Evolutionary conservation across 2,888 invertebrate genomes (phyloP), one percentile per base, ranked within the genome.

Genomic region (Frankliniella fusca): DNA sequence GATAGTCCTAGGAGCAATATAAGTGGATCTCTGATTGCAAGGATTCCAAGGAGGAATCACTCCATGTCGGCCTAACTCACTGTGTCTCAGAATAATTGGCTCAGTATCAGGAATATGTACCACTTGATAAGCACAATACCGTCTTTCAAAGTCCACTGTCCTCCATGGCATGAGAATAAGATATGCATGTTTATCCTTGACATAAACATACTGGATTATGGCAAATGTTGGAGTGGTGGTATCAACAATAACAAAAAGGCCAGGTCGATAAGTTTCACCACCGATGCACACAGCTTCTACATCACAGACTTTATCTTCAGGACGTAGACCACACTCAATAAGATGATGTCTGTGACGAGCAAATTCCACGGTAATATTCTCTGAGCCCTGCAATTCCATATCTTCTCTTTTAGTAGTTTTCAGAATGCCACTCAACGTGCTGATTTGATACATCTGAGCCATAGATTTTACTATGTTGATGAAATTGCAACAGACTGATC

Each of bases 1-100:
- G n/a, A 65, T 65, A n/a, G 65, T 65, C n/a, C 65, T 65, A n/a
- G 65, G 65, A n/a, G 65, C 65, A 65, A 65, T n/a, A n/a, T n/a
- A 65, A n/a, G n/a, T n/a, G 15, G 65, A 20, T 65, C 65, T 65
- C 65, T 65, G 18, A n/a, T n/a, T n/a, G 20, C 65, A 65, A n/a
- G 65, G 65, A n/a, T 65, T 65, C 65, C 65, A 65, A 20, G 65
- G 65, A n/a, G n/a, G 20, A 18, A n/a, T 9, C 20, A n/a, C 65
- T 9, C 65, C 65, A 65, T 65, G 65, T n/a, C n/a, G 18, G 9
- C 20, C 65, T 9, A 65, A n/a, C 9, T 9, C 18, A 65, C n/a
- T n/a, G n/a, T 65, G 65, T 9, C 20, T 65, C 18, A 65, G 20
- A n/a, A 65, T n/a, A 65, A 65, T n/a, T 18, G 65, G 65, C 9